Percentiles rank a stretch among this genome's conserved stretches.
phyloP scores from a whole-genome alignment of 2,113 vertebrate genomes.

The Rhagologus leucostigma region DNA sequence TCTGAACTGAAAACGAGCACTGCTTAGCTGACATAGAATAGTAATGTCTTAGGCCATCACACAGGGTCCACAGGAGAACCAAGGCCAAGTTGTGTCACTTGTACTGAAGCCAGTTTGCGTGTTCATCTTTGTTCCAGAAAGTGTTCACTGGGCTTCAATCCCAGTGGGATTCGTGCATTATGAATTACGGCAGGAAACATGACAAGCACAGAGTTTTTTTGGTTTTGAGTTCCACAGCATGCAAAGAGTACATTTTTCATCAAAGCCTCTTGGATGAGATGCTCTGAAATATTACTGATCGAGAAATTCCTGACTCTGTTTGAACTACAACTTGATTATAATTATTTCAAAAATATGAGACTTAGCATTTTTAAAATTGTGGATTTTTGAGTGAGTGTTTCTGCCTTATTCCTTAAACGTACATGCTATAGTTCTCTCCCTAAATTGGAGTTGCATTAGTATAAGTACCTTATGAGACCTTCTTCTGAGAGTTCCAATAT shows the following conservation, averaged over 20 bases:
- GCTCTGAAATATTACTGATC: neutral
- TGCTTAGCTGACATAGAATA: neutral
- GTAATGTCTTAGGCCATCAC: neutral
- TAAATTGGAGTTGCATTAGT: neutral
- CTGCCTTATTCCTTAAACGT: neutral
- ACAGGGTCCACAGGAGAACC: neutral
- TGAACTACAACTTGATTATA: neutral
- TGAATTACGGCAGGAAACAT: neutral
- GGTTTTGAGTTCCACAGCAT: neutral
- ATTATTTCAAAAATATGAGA: neutral
- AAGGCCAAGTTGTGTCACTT: neutral
- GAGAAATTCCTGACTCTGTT: neutral
- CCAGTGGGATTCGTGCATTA: neutral
- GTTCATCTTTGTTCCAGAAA: neutral
- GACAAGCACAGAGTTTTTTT: neutral
- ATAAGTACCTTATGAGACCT: neutral
- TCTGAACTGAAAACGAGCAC: neutral
- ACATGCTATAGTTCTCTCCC: neutral
- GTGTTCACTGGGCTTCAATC: neutral
- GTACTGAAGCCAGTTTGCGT: neutral
- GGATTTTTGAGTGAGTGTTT: neutral
- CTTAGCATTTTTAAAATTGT: neutral
- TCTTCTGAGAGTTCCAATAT: neutral
- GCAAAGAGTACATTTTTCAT: neutral
- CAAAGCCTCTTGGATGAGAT: neutral